Base-by-base conservation (phyloP, 2,113 vertebrate species). In the Mus pahari region DNA sequence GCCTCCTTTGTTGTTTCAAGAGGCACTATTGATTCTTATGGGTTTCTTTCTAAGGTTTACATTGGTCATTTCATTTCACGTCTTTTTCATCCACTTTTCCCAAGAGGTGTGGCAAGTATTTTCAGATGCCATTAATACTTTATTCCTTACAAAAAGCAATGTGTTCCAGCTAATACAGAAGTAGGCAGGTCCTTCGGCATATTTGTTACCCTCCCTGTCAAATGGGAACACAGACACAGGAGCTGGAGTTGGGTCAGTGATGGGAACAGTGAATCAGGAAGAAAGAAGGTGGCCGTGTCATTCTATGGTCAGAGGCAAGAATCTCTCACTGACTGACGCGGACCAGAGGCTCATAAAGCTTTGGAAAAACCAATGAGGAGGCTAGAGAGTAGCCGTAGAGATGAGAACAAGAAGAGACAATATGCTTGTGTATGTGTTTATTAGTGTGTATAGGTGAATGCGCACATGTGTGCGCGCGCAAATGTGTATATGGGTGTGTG, bases 1-100 rank as follows among this genome's bases (percentile, higher is more conserved):
- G 39, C 84, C 36, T 92, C 95, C 62, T 97, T 83, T 53, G 94
- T 97, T 66, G 60, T 95, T 97, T 97, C 64, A 91, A 94, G 95
- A 95, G 2, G 24, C 53, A 28, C 58, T 42, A 28, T 73, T 42
- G 84, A 60, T 74, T 92, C 11, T 94, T 92, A 82, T 97, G 74
- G 39, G 70, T 26, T 97, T 97, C 77, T 95, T 98, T 96, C 96
- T 96, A 66, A 96, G 95, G 92, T 95, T 91, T 90, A 71, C 60
- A 62, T 68, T 71, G 92, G 92, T 93, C 81, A 93, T 60, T 97
- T 90, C 94, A 81, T 97, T 97, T 88, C 87, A 94, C 90, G 70
- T 64, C 45, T 95, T 68, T 92, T 79, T 97, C 93, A 62, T 92
- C 92, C 13, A 96, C 55, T 36, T 75, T 94, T 97, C 92, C 84